Conservation (phyloP, 2,888 invertebrate genomes). For the Lasioglossum morio region DNA sequence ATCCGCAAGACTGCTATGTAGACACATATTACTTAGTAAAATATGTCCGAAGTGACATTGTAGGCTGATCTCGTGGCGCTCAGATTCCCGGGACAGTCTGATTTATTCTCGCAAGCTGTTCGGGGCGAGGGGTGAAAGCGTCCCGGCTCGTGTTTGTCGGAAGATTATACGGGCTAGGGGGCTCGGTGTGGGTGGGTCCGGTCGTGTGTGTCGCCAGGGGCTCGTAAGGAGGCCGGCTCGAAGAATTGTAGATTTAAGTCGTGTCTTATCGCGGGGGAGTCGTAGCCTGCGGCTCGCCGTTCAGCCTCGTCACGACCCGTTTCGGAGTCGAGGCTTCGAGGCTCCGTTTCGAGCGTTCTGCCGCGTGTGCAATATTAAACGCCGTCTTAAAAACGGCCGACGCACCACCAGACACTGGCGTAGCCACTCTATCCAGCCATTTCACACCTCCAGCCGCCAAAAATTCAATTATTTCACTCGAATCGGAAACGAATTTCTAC, state of each 20-base stretch:
- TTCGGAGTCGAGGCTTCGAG: slow-evolving; percentile 40
- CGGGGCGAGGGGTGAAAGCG: neutral
- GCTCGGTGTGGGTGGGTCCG: slow-evolving; percentile 1
- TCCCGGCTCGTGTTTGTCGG: slow-evolving; percentile 16
- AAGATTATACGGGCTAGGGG: slow-evolving; percentile 27
- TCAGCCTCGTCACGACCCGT: slow-evolving; percentile 61
- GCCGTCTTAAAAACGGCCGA: slow-evolving; percentile 51
- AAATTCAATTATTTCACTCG: neutral
- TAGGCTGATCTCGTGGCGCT: neutral
- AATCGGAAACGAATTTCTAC: neutral
- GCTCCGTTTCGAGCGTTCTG: slow-evolving; percentile 56
- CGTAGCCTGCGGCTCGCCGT: slow-evolving; percentile 71
- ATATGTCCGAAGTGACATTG: neutral
- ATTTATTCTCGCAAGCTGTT: slow-evolving; percentile 1
- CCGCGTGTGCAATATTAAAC: slow-evolving; percentile 55
- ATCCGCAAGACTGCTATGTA: no score
- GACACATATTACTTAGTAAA: no score
- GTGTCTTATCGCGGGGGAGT: slow-evolving; percentile 80
- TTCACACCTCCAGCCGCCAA: neutral
- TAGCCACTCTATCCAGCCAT: neutral
- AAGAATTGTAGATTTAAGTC: slow-evolving; percentile 79
- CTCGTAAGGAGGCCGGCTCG: slow-evolving; percentile 58
- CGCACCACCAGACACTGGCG: slow-evolving; percentile 24
- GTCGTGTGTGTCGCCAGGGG: slow-evolving; percentile 61
- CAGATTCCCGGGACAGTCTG: neutral